Base-by-base conservation (phyloP, 2,113 vertebrate species). In the Tragelaphus buxtoni region DNA sequence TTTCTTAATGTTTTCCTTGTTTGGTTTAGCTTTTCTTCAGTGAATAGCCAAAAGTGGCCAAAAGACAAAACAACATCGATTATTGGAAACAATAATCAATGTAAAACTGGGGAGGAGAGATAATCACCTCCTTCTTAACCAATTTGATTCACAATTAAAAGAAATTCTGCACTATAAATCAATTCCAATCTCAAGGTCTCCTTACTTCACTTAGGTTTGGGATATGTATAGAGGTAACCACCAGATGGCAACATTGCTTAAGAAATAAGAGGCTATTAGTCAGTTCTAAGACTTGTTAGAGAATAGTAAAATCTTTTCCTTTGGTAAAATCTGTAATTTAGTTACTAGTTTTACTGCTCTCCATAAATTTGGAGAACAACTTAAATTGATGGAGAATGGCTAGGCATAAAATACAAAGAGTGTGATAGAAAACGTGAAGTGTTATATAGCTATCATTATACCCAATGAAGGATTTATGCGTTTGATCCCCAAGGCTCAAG, bases 231-330 rank as follows among this genome's bases (percentile, higher is more conserved):
- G 26, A 28, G 10, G 13, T 58, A 60, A 39, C 98, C 99, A 98
- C 97, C 0, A 98, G 99, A 97, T 98, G 99, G 98, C 98, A 98
- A 58, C 98, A 76, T 98, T 98, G 98, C 80, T 96, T 96, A 90
- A 97, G 24, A 85, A 96, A 98, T 55, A 20, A 91, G 51, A 83
- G 47, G 7, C 11, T 1, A 16, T 26, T 6, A 1, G 13, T 1
- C 3, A 0, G 30, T 16, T 47, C 42, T 8, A 56, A 47, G 11
- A 12, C 74, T 93, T 32, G 22, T 3, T 16, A 79, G 58, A 51
- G 92, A 95, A 87, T 0, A 80, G 53, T 9, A 56, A 85, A 39
- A 39, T 39, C n/a, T 22, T 69, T 69, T 51, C 16, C 61, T 90
- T 39, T 16, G 47, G 89, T 84, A 60, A 22, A 56, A 65, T 89